Evolutionary conservation across 1,140 invertebrate genomes (phyloP), one percentile per base, ranked within the genome.

Genomic region (Lucilia cuprina): DNA sequence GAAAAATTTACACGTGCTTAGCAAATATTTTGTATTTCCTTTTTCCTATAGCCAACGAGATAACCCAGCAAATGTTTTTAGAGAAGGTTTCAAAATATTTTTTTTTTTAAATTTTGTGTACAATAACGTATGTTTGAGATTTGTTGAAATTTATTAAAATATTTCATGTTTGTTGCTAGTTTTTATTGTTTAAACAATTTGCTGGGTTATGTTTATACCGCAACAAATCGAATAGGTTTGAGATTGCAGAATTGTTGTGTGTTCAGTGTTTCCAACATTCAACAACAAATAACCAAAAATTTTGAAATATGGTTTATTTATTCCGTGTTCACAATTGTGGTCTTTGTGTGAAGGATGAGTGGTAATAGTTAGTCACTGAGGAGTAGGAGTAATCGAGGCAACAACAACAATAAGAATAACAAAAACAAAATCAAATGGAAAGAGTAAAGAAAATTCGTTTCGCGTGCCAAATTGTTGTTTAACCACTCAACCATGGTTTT

Each of bases 391-490:
- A 60, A n/a, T 60, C 12, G 55, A 10, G 41, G 7, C 41, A 41
- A 10, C 5, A 41, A 41, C 8, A 41, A 41, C 35, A 41, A 41
- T n/a, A n/a, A n/a, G n/a, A n/a, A n/a, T n/a, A 30, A 30, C 25
- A 30, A 30, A 30, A 30, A 30, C n/a, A 30, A 30, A 30, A 30
- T 30, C 25, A 30, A 1, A 55, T 70, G 21, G 65, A 25, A 70
- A 21, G 9, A 70, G 55, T n/a, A 60, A 7, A 60, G 55, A 60
- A 60, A 60, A 60, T 60, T 60, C 19, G 65, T 70, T 70, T 70
- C 65, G 65, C 65, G 65, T 70, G 65, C 65, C 65, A 70, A 70
- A 70, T 70, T 70, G 65, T 12, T 70, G 65, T 70, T 70, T 70
- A 70, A 70, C 65, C 65, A 21, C n/a, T 70, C 65, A 70, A 70